phyloP scores from a whole-genome alignment of 2,888 invertebrate genomes.

The Serripes groenlandicus region DNA sequence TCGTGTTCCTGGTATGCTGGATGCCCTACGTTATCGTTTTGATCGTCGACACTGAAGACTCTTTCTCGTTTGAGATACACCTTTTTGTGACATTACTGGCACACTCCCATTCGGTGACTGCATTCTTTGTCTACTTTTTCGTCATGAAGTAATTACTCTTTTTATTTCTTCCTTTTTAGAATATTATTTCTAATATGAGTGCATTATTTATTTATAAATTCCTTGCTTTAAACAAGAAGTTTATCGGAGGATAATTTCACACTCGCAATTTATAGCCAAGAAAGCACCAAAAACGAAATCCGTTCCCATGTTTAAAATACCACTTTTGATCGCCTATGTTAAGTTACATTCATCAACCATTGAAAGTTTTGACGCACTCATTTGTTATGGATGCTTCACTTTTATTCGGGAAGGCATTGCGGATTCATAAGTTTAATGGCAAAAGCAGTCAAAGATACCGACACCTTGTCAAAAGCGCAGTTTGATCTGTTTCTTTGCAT shows the following conservation, averaged over 20 bases:
- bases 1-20: slow-evolving; percentile 80
- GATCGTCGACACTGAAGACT: slow-evolving; percentile 71
- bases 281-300: too few relatives aligned
- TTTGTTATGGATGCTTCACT: too few relatives aligned
- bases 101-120: slow-evolving; percentile 80
- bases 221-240: too few relatives aligned
- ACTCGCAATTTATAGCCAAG: too few relatives aligned
- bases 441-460: too few relatives aligned
- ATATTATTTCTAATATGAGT: background rate
- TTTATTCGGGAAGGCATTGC: too few relatives aligned
- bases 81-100: slow-evolving; percentile 80
- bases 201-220: background rate
- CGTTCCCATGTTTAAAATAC: background rate
- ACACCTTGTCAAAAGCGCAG: too few relatives aligned
- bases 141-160: slow-evolving; percentile 65
- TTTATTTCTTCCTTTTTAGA: background rate
- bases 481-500: too few relatives aligned
- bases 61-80: slow-evolving; percentile 74
- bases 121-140: slow-evolving; percentile 74
- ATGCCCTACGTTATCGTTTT: slow-evolving; percentile 79
- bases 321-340: background rate
- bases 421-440: too few relatives aligned
- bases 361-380: too few relatives aligned
- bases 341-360: too few relatives aligned
- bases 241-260: too few relatives aligned